Conservation (phyloP, 2,113 vertebrate species). For the Platycercus adscitus region DNA sequence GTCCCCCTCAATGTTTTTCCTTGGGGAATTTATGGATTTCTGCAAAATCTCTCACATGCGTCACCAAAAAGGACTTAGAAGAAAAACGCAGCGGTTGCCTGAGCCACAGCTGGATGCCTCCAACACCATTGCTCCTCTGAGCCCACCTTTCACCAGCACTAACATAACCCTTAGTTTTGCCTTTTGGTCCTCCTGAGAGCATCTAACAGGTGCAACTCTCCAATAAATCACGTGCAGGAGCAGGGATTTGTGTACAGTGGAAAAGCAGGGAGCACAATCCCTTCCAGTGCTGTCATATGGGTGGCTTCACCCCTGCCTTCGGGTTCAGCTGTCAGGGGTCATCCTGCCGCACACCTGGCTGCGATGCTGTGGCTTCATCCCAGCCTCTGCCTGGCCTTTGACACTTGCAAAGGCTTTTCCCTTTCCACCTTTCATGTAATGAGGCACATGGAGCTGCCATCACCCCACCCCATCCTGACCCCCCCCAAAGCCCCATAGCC, state of each 20-base stretch:
- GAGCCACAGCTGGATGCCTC: neutral
- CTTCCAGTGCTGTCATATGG: neutral
- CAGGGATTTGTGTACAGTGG: neutral
- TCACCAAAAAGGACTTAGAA: neutral
- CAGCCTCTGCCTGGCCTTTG: neutral
- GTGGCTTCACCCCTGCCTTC: neutral
- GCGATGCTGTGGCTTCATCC: rapidly evolving
- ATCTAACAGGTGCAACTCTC: neutral
- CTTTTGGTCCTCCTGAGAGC: neutral
- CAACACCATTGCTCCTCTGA: neutral
- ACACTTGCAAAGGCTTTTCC: neutral
- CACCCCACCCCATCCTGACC: neutral
- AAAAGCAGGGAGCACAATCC: neutral
- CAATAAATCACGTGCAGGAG: neutral
- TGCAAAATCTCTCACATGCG: neutral
- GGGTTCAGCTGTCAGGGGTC: neutral
- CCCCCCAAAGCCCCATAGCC: neutral
- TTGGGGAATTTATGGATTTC: neutral
- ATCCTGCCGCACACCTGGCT: neutral
- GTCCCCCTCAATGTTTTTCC: neutral
- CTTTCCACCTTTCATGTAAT: rapidly evolving
- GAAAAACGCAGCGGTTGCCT: neutral
- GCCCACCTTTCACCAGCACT: neutral
- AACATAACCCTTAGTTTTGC: neutral
- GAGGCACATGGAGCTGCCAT: neutral